These are phyloP conservation scores for Alosa alosa DNA, from an alignment of 2,113 vertebrate species.

Conservation along the genomic window DNA sequence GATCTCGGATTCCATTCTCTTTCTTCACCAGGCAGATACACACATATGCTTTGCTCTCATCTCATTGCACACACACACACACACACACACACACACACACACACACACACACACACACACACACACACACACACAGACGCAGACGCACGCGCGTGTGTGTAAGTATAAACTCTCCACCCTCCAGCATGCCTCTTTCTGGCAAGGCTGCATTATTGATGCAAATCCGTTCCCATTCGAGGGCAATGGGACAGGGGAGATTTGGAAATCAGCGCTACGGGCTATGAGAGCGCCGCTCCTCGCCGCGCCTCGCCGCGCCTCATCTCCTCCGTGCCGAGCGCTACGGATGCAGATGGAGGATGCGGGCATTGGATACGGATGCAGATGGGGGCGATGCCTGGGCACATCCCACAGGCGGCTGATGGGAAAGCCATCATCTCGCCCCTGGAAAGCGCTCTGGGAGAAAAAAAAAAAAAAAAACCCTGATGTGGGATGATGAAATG, in stretches of 20 bases:
- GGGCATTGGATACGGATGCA: neutral
- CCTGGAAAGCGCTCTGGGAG: neutral
- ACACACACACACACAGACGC: neutral
- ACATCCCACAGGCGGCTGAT: neutral
- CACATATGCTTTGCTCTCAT: neutral
- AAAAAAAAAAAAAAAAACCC: neutral
- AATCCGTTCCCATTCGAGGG: conserved; percentile 35
- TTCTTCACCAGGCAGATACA: neutral
- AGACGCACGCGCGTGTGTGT: conserved; percentile 19
- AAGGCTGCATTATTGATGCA: conserved; percentile 44
- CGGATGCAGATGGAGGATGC: neutral
- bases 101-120: neutral
- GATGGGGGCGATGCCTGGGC: neutral
- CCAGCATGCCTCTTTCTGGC: neutral
- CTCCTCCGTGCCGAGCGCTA: neutral
- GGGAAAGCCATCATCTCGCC: conserved; percentile 25
- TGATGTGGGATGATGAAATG: neutral
- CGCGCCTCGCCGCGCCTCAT: neutral
- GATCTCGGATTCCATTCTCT: neutral
- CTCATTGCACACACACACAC: neutral
- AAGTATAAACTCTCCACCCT: conserved; percentile 8
- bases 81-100: neutral
- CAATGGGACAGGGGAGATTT: conserved; percentile 14
- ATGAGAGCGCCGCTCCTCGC: neutral
- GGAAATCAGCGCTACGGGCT: conserved; percentile 17